Evolutionary conservation across 1,140 invertebrate genomes (phyloP).

Genomic region (Lysiphlebus fabarum): DNA sequence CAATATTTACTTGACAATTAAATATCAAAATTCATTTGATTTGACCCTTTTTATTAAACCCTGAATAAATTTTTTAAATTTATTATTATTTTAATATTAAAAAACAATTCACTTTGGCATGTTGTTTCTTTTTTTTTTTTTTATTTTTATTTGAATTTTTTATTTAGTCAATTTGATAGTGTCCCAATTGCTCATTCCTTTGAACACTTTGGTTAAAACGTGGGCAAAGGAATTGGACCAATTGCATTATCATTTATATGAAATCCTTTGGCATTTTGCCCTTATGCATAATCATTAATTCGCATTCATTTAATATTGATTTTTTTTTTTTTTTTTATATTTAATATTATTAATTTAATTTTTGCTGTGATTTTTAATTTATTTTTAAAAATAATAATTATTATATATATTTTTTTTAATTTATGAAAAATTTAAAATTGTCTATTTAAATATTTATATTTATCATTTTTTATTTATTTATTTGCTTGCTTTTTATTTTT

Average conservation of each 20-base stretch:
- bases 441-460: background rate
- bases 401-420: background rate
- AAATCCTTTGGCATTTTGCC: slow-evolving; percentile 45
- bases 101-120: too few species aligned
- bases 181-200: slow-evolving; percentile 48
- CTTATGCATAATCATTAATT: slow-evolving; percentile 50
- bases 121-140: slow-evolving; percentile 1
- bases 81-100: too few species aligned
- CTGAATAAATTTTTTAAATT: too few species aligned
- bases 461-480: too few species aligned
- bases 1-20: too few species aligned
- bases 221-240: slow-evolving; percentile 11
- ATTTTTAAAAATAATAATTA: too few species aligned
- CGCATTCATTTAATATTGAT: background rate
- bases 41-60: too few species aligned
- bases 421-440: background rate
- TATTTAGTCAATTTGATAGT: slow-evolving; percentile 37
- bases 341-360: too few species aligned
- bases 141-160: slow-evolving; percentile 28
- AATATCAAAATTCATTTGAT: too few species aligned
- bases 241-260: slow-evolving; percentile 52
- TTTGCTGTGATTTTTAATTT: background rate
- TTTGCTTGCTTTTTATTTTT: too few species aligned
- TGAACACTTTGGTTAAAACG: slow-evolving; percentile 34
- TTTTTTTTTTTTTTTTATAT: too few species aligned